phyloP scores from a whole-genome alignment of 2,797 vertebrate genomes.

The Megaceryle alcyon region DNA sequence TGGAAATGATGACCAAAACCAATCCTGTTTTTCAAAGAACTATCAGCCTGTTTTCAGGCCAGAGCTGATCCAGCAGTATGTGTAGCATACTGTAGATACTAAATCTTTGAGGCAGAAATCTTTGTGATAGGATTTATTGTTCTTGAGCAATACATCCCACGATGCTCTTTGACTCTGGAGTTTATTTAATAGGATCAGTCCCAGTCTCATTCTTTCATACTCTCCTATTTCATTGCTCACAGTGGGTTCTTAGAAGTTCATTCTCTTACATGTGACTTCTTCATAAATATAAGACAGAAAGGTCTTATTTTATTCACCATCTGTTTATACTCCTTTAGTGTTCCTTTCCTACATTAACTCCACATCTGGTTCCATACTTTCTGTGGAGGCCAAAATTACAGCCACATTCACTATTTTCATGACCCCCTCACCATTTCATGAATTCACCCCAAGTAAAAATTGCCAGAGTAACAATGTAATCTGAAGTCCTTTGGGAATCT shows the following conservation, averaged over 20 bases:
- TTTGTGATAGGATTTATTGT: conserved; percentile 52
- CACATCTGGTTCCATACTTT: conserved; percentile 51
- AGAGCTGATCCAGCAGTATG: not conserved
- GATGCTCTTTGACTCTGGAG: conserved; percentile 43
- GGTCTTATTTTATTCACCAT: conserved; percentile 59
- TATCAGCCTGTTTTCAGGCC: not conserved
- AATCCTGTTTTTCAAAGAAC: not conserved
- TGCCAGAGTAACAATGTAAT: not conserved
- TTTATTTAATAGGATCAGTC: conserved; percentile 61
- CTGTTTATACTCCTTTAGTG: conserved; percentile 50
- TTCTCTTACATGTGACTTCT: conserved; percentile 59
- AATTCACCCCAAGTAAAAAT: conserved; percentile 4
- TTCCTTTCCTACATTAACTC: conserved; percentile 36
- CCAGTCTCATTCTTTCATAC: conserved; percentile 40
- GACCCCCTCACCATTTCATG: not conserved
- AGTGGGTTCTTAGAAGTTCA: conserved; percentile 58
- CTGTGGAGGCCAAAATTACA: conserved; percentile 6
- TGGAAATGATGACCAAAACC: not conserved
- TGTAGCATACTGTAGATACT: not conserved
- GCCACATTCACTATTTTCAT: not conserved
- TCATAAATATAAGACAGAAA: conserved; percentile 62
- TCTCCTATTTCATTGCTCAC: conserved; percentile 66
- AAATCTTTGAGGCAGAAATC: conserved; percentile 1
- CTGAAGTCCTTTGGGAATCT: not conserved
- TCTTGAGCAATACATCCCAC: conserved; percentile 32